Evolutionary conservation across 53 echinoderm and acorn worm genomes (phyloP), one percentile per base, ranked within the genome.

Genomic region (Astropecten irregularis): DNA sequence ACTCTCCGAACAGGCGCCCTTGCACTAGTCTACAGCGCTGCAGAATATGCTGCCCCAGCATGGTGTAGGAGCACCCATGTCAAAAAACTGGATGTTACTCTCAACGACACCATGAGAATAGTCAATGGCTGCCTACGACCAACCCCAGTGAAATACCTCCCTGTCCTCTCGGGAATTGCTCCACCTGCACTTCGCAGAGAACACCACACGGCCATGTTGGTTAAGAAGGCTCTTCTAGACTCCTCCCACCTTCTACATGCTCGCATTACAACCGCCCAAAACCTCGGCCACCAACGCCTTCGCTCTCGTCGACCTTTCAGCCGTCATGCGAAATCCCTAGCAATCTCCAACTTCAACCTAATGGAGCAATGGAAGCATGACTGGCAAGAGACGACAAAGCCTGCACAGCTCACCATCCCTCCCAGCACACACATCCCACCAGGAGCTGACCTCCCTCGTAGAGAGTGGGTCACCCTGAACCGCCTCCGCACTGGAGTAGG

Each of bases 21-120:
- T 18, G 66, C 65, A 36, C 52, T 83, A 2, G 44, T 65, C 69
- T 83, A 67, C 55, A 64, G 73, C 5, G 20, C 76, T 76, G 85
- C 64, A 7, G 73, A 85, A 32, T 87, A 87, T 82, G 81, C 88
- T 26, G 64, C 49, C 20, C 81, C 82, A 39, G 88, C 48, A 42
- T 81, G 88, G 88, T 57, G 57, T 18, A 60, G 71, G 31, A 82
- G 68, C 0, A 26, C 44, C 64, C 82, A 82, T 36, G 70, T 72
- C 18, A 42, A 30, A 11, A 82, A 53, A 25, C 18, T 88, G 2
- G 71, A 81, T 33, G 6, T 53, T 18, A 49, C 59, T 22, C 81
- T 81, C 8, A 81, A 88, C 9, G 69, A 69, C 69, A 69, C 69
- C 37, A 69, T 40, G 40, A 4, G 38, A 40, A 37, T 69, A 38